Percentiles rank a stretch among this genome's conserved stretches.
Conservation (phyloP, 1,140 invertebrate species). For the Drosophila tani region DNA sequence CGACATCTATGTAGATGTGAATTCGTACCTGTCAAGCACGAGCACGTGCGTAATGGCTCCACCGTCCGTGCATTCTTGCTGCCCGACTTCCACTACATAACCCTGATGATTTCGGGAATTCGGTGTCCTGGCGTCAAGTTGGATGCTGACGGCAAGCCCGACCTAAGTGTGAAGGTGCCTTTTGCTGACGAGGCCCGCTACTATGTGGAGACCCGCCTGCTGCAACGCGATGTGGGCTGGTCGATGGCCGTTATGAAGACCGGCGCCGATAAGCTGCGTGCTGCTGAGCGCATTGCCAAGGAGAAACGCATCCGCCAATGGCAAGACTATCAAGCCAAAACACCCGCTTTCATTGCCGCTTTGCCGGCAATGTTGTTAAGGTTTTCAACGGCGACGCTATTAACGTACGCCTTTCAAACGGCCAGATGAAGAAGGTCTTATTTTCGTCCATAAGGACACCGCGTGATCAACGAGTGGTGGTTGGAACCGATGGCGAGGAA, state of each 20-base stretch:
- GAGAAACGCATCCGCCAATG: slow-evolving; percentile 94
- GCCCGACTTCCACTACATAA: slow-evolving; percentile 92
- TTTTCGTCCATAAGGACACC: slow-evolving; percentile 97
- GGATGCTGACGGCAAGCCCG: slow-evolving; percentile 88
- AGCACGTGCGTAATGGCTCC: slow-evolving; percentile 98
- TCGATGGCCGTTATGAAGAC: slow-evolving; percentile 95
- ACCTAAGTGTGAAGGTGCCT: slow-evolving; percentile 85
- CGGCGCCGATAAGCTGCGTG: slow-evolving; percentile 92
- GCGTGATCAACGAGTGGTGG: slow-evolving; percentile 87
- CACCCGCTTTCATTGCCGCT: slow-evolving; percentile 90
- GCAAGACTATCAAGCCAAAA: slow-evolving; percentile 92
- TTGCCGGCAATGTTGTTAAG: slow-evolving; percentile 94
- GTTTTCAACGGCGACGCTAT: slow-evolving; percentile 97
- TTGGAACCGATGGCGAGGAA: slow-evolving; percentile 85
- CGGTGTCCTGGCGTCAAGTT: slow-evolving; percentile 92
- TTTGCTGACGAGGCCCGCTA: slow-evolving; percentile 88
- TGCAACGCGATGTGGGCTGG: slow-evolving; percentile 99
- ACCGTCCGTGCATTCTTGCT: slow-evolving; percentile 95
- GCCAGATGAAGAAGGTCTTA: slow-evolving; percentile 95
- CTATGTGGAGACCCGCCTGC: slow-evolving; percentile 95
- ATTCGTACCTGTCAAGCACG: slow-evolving; percentile 91
- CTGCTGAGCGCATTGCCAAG: slow-evolving; percentile 95
- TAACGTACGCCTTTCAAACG: slow-evolving; percentile 92
- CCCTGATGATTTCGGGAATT: slow-evolving; percentile 97
- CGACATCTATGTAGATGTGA: slow-evolving; percentile 91